Evolutionary conservation across 1,140 invertebrate species (phyloP), one percentile per base, ranked within the genome.

Genomic region (Chymomyza costata): DNA sequence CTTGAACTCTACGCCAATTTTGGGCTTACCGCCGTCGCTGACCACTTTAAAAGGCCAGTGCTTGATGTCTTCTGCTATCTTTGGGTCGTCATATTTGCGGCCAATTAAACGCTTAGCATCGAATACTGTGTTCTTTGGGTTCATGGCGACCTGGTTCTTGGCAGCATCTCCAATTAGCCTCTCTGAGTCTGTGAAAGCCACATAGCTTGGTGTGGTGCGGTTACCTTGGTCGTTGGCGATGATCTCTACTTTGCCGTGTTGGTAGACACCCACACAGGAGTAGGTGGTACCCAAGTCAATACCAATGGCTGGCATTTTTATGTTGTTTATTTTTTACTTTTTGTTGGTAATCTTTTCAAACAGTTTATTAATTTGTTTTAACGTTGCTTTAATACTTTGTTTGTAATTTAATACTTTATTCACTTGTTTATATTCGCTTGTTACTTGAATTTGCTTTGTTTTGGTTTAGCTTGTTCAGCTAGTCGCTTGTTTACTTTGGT

Each of bases 151-250:
- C 45, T 82, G 74, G 57, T 92, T 92, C 84, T 92, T 93, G 64
- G 96, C 96, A 43, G 95, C 95, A 90, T 98, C 96, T 45, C 96
- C 96, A 85, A 98, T 97, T 49, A 98, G 91, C 85, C 96, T 92
- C 86, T 98, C 96, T 1, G 93, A 95, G 83, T 98, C 96, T 44
- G 95, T 97, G 88, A 98, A 98, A 21, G 95, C 96, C 14, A 98
- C 97, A 89, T 97, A 98, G 59, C 93, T 95, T 15, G 97, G 97
- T 39, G 97, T 98, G 14, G 96, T 98, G 63, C 96, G 89, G 87
- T 98, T 98, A 74, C 96, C 97, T 86, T 96, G 94, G 85, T 97
- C 95, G 86, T 97, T 97, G 70, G 94, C 94, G 70, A 97, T 96
- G 71, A 96, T 96, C 86, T 96, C 94, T 48, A 96, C 92, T 86